These are phyloP conservation scores for Enteromius fasciolatus DNA, from an alignment of 2,797 vertebrate species.

Conservation along the genomic window DNA sequence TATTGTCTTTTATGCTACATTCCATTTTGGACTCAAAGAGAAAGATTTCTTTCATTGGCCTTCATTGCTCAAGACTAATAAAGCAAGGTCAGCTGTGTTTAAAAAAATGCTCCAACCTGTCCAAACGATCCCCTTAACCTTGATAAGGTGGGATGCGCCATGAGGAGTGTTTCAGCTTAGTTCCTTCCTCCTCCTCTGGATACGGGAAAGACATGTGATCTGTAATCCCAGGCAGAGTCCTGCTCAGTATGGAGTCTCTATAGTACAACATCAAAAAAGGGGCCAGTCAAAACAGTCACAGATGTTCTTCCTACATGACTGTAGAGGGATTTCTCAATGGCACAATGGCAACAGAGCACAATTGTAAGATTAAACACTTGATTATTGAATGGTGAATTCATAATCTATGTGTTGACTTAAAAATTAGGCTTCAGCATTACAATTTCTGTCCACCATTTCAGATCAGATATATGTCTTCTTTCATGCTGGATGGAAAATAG, in stretches of 20 bases:
- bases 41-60: background rate
- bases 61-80: background rate
- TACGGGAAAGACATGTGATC: conserved; percentile 68
- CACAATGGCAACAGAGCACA: background rate
- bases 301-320: conserved; percentile 42
- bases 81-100: background rate
- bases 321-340: background rate
- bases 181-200: conserved; percentile 43
- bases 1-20: background rate
- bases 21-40: background rate
- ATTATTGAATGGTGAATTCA: background rate
- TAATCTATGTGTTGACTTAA: background rate
- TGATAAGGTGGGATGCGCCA: background rate
- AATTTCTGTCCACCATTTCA: background rate
- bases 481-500: background rate
- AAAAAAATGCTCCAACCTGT: background rate
- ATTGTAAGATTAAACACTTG: background rate
- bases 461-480: background rate
- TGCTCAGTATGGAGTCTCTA: conserved; percentile 50
- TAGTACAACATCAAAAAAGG: conserved; percentile 42
- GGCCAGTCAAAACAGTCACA: conserved; percentile 35
- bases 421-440: background rate
- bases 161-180: background rate
- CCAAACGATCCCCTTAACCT: background rate
- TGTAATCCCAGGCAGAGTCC: conserved; percentile 64